phyloP scores from a whole-genome alignment of 2,113 vertebrate species.

The Cervus canadensis region DNA sequence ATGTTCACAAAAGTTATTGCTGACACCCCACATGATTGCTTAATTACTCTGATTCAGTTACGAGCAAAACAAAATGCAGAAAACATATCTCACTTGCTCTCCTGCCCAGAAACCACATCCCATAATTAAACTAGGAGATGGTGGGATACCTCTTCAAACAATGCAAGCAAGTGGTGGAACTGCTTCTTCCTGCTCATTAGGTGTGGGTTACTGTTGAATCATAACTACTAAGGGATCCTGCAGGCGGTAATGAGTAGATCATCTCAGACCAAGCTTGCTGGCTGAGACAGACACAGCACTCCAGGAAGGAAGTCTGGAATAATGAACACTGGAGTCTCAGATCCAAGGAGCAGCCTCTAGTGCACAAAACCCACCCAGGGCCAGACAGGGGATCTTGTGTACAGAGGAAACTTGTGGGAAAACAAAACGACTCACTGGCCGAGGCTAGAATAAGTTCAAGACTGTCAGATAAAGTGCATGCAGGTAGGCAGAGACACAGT shows the following conservation, averaged over 20 bases:
- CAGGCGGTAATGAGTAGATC: neutral
- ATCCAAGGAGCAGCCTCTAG: neutral
- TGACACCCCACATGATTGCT: slow-evolving; percentile 58
- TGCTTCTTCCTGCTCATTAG: slow-evolving; percentile 35
- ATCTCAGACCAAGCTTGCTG: slow-evolving; percentile 15
- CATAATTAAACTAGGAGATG: slow-evolving; percentile 66
- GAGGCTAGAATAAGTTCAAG: neutral
- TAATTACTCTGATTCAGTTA: slow-evolving; percentile 70
- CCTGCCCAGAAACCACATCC: slow-evolving; percentile 64
- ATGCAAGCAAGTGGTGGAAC: neutral
- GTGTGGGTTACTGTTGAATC: neutral
- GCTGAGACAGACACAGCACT: neutral
- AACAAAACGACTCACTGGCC: neutral
- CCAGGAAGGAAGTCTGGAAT: neutral
- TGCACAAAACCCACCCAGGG: neutral
- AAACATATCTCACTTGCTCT: slow-evolving; percentile 45
- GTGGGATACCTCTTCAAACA: slow-evolving; percentile 38
- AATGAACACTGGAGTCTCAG: neutral
- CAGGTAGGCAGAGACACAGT: neutral
- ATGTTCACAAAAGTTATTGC: slow-evolving; percentile 67
- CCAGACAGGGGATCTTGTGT: neutral
- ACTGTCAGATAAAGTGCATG: neutral
- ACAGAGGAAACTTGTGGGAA: neutral
- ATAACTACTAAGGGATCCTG: neutral
- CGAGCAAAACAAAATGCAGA: slow-evolving; percentile 65